Evolutionary conservation across 2,888 invertebrate genomes (phyloP), one percentile per base, ranked within the genome.

Genomic region (Hemicrepidius hirtus): DNA sequence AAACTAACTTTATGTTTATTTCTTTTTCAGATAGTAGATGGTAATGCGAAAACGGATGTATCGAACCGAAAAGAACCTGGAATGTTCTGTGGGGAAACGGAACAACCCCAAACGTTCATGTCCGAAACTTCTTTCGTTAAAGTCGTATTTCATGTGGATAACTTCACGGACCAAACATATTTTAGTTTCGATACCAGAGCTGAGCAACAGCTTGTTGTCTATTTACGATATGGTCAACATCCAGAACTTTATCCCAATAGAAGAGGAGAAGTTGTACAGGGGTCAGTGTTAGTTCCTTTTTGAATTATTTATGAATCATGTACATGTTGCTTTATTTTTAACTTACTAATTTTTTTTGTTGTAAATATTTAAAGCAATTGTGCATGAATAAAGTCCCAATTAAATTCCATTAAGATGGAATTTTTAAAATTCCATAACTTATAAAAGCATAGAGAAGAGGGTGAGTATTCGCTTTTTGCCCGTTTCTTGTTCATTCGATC

Each of bases 101-200:
- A 97, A 83, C 96, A 97, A 82, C 95, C 96, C 0, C 96, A 97
- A 87, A 96, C 96, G 28, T 97, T 97, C 89, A 97, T 97, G 86
- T 97, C 96, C 64, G 97, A 97, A 88, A 97, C 97, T 66, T 95
- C 95, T 85, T 95, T 96, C 87, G 96, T 97, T 70, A 95, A 95
- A 86, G 93, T 97, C 75, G 91, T 96, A 77, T 97, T 97, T 88
- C 95, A 96, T 85, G 94, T 95, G 44, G 96, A 97, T 86, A 96
- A 96, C 88, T 97, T 96, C 88, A 96, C 97, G 55, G 96, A 96
- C 86, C 96, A 97, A 88, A 95, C 94, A 1, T 95, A 95, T 87
- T 94, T 95, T 86, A 94, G 94, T 81, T 95, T 95, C 84, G 94
- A 95, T 84, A 93, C 93, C 78, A 92, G 96, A 78, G 96, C 96